phyloP scores from a whole-genome alignment of 1,140 invertebrate species.

The Drosophila bipectinata region DNA sequence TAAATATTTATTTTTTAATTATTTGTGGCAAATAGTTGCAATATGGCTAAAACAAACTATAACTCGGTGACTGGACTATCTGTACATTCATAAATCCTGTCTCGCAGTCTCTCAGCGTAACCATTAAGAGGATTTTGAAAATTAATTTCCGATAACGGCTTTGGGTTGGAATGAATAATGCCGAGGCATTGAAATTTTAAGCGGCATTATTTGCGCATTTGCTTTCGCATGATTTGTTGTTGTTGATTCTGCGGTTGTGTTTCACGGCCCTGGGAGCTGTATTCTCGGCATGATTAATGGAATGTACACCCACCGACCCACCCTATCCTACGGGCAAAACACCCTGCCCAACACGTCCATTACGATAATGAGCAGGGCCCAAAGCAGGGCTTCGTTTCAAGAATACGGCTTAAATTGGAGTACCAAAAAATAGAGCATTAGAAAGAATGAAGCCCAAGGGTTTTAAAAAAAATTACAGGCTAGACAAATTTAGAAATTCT shows the following conservation, averaged over 20 bases:
- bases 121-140: slow-evolving; percentile 47
- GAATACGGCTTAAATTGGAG: slow-evolving; percentile 16
- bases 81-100: slow-evolving; percentile 29
- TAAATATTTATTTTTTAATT: not conserved
- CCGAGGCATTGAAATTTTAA: slow-evolving; percentile 58
- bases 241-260: slow-evolving; percentile 56
- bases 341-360: slow-evolving; percentile 37
- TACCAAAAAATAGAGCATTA: not conserved
- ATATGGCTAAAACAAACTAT: no score
- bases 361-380: slow-evolving; percentile 53
- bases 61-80: slow-evolving; percentile 14
- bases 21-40: not conserved
- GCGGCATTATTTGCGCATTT: slow-evolving; percentile 56
- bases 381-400: slow-evolving; percentile 15
- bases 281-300: slow-evolving; percentile 54
- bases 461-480: not conserved
- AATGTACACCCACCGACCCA: slow-evolving; percentile 20
- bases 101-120: slow-evolving; percentile 15
- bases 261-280: slow-evolving; percentile 37
- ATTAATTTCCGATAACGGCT: slow-evolving; percentile 58
- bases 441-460: not conserved
- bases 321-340: slow-evolving; percentile 5
- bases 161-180: slow-evolving; percentile 47
- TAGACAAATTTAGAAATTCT: not conserved
- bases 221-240: slow-evolving; percentile 54